Percentiles rank a stretch among this genome's conserved stretches.
These are phyloP conservation scores for Epirrita christyi DNA, from an alignment of 2,888 invertebrate genomes.

Conservation along the genomic window DNA sequence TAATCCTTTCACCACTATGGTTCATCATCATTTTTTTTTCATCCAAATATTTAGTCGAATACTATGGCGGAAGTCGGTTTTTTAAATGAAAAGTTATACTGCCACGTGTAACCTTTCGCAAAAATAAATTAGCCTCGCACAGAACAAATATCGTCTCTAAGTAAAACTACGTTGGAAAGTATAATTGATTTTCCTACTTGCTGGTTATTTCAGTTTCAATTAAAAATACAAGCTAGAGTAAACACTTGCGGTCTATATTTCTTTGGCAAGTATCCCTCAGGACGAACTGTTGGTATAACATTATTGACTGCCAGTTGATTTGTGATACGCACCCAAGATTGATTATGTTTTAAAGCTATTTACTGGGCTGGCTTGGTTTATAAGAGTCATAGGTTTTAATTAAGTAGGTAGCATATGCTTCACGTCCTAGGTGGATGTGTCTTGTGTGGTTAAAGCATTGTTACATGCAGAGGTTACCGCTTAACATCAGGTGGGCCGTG, in stretches of 20 bases:
- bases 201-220: conserved; percentile 46
- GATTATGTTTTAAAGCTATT: background rate
- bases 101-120: conserved; percentile 12
- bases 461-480: too few species aligned
- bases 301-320: conserved; percentile 34
- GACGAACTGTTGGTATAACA: conserved; percentile 43
- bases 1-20: too few species aligned
- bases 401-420: too few species aligned
- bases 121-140: conserved; percentile 5
- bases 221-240: conserved; percentile 46
- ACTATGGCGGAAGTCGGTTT: too few species aligned
- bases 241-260: conserved; percentile 42
- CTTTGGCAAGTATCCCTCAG: conserved; percentile 39
- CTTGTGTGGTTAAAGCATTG: too few species aligned
- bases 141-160: conserved; percentile 5
- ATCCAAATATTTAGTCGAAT: too few species aligned
- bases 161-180: conserved; percentile 6
- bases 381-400: too few species aligned
- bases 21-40: too few species aligned
- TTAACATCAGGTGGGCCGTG: too few species aligned
- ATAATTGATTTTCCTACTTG: conserved; percentile 47
- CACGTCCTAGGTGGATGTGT: too few species aligned
- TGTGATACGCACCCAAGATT: conserved; percentile 10
- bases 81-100: too few species aligned
- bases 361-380: too few species aligned